Conservation (phyloP, 2,888 invertebrate genomes). For the Stratiomys singularior region DNA sequence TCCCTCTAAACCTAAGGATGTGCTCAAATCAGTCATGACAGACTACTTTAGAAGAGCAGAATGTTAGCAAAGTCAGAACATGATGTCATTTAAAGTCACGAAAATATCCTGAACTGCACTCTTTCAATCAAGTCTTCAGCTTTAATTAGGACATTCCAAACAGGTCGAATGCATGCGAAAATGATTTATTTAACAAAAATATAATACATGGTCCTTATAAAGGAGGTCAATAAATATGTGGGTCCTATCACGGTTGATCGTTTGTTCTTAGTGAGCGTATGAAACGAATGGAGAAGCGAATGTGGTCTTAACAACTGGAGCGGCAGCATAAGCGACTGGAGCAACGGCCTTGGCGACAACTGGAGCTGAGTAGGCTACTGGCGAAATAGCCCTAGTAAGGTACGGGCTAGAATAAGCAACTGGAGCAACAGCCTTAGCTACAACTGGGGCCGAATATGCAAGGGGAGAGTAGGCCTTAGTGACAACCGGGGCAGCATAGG, state of each 20-base stretch:
- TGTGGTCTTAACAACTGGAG: slow-evolving; percentile 48
- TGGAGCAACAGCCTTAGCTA: slow-evolving; percentile 55
- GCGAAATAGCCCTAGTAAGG: slow-evolving; percentile 15
- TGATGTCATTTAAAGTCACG: too few species aligned
- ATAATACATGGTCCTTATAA: slow-evolving; percentile 23
- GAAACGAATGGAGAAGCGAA: slow-evolving; percentile 49
- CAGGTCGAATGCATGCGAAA: slow-evolving; percentile 4
- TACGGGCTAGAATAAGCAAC: slow-evolving; percentile 16
- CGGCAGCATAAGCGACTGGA: slow-evolving; percentile 20
- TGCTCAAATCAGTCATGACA: too few species aligned
- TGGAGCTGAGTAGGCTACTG: slow-evolving; percentile 37
- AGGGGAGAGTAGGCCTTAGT: slow-evolving; percentile 38
- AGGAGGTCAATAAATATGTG: slow-evolving; percentile 31
- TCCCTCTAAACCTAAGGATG: too few species aligned
- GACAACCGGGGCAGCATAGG: background rate
- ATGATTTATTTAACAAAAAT: slow-evolving; percentile 17
- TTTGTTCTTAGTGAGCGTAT: slow-evolving; percentile 44
- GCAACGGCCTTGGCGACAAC: slow-evolving; percentile 32
- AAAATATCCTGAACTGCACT: too few species aligned
- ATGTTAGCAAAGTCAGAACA: too few species aligned
- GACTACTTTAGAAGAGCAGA: too few species aligned
- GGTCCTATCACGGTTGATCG: slow-evolving; percentile 2
- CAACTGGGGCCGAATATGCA: slow-evolving; percentile 54
- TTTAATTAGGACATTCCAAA: too few species aligned
- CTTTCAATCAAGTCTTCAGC: too few species aligned